Evolutionary conservation across 2,113 vertebrate species (phyloP).

Genomic region (Corythornis madagascariensis): DNA sequence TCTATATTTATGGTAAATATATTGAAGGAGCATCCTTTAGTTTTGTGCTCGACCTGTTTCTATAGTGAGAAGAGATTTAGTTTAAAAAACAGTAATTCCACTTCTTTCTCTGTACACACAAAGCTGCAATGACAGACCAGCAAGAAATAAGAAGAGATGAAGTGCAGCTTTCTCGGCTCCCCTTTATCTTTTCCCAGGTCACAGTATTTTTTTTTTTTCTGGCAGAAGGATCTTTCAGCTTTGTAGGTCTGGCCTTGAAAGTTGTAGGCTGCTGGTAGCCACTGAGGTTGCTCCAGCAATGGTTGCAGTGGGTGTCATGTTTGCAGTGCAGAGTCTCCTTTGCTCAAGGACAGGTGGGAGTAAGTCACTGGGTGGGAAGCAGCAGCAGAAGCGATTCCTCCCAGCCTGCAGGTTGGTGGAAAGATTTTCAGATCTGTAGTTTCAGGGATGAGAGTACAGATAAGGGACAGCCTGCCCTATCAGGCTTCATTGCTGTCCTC

Average conservation of each 20-base stretch:
- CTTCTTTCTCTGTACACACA: neutral
- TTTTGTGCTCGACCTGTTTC: constrained; percentile 8
- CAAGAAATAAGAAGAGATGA: neutral
- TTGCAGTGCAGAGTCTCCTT: neutral
- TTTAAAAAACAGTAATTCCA: neutral
- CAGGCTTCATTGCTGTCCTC: neutral
- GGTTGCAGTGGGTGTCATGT: neutral
- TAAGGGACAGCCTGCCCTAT: neutral
- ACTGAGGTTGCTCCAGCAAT: neutral
- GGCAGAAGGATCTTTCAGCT: neutral
- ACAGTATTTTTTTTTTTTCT: constrained; percentile 24
- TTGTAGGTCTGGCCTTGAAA: neutral
- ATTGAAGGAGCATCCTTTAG: neutral
- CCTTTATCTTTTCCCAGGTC: neutral
- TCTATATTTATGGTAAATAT: constrained; percentile 4
- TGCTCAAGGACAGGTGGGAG: neutral
- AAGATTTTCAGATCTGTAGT: neutral
- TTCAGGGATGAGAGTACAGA: neutral
- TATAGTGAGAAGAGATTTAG: neutral
- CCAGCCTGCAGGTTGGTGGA: neutral
- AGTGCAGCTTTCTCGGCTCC: neutral
- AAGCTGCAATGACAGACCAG: neutral
- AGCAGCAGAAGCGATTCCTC: neutral
- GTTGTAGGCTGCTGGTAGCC: neutral
- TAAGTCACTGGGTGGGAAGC: neutral